These are phyloP conservation scores for Tenebrio molitor DNA, from an alignment of 1,140 invertebrate species.

Conservation along the genomic window DNA sequence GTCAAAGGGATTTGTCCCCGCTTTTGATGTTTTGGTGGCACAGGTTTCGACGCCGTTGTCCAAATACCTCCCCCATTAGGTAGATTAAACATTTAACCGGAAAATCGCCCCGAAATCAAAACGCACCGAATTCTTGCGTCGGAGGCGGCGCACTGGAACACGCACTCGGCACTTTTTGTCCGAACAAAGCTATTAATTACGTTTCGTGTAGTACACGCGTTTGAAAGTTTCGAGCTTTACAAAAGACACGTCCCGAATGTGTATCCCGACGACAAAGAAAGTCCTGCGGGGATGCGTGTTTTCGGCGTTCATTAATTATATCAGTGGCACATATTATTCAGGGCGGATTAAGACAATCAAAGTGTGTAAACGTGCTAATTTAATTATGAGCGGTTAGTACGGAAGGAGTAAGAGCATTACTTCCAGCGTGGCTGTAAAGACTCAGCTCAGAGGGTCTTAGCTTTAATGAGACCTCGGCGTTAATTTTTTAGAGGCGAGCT, in stretches of 20 bases:
- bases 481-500: neutral
- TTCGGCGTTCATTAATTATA: constrained; percentile 26
- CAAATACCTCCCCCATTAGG: constrained; percentile 20
- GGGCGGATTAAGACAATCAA: constrained; percentile 25
- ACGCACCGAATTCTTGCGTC: neutral
- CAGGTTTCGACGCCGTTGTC: constrained; percentile 1
- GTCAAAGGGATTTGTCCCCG: constrained; percentile 18
- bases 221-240: neutral
- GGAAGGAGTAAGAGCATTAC: constrained; percentile 11
- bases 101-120: neutral
- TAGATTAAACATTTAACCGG: constrained; percentile 16
- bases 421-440: neutral
- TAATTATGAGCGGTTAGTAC: constrained; percentile 26
- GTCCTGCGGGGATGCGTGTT: constrained; percentile 1
- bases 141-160: neutral
- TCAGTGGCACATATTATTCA: constrained; percentile 26
- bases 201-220: neutral
- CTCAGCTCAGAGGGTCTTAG: constrained; percentile 22
- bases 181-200: neutral
- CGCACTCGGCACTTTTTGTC: neutral
- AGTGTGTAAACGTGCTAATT: constrained; percentile 37
- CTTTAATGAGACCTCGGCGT: constrained; percentile 12
- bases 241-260: neutral
- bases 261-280: neutral
- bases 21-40: constrained; percentile 21